Evolutionary conservation across 2,797 vertebrate species (phyloP).

Genomic region (Gymnopithys bicolor): DNA sequence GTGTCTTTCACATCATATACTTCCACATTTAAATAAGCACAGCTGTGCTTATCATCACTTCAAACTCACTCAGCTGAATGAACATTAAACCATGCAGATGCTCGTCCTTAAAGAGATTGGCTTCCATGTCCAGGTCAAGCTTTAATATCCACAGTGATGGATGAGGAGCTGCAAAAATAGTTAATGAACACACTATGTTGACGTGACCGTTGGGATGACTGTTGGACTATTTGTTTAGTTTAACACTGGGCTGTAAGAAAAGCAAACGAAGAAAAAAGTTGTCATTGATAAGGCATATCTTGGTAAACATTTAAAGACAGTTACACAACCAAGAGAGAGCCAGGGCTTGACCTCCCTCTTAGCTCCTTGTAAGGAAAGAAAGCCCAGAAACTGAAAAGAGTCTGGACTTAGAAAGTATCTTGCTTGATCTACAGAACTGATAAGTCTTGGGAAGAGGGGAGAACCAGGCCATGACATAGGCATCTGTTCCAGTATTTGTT

Average conservation of each 20-base stretch:
- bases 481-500: background rate
- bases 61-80: background rate
- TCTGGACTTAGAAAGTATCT: background rate
- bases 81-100: background rate
- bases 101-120: background rate
- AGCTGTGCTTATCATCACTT: background rate
- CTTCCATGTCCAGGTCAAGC: background rate
- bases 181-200: slow-evolving; percentile 32
- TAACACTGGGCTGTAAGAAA: slow-evolving; percentile 15
- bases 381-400: background rate
- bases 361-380: slow-evolving; percentile 14
- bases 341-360: background rate
- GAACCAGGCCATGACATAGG: background rate
- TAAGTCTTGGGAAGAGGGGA: background rate
- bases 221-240: slow-evolving; percentile 18
- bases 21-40: background rate
- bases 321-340: background rate
- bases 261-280: slow-evolving; percentile 21
- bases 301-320: slow-evolving; percentile 6
- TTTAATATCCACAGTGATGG: background rate
- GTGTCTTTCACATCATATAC: background rate
- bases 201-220: background rate
- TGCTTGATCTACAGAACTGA: background rate
- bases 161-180: slow-evolving; percentile 20
- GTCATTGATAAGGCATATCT: slow-evolving; percentile 25